A percentile compares a stretch with the other conserved stretches of the same genome.
Evolutionary conservation across 2,888 invertebrate species (phyloP).

Genomic region (Syrista parreyssii): DNA sequence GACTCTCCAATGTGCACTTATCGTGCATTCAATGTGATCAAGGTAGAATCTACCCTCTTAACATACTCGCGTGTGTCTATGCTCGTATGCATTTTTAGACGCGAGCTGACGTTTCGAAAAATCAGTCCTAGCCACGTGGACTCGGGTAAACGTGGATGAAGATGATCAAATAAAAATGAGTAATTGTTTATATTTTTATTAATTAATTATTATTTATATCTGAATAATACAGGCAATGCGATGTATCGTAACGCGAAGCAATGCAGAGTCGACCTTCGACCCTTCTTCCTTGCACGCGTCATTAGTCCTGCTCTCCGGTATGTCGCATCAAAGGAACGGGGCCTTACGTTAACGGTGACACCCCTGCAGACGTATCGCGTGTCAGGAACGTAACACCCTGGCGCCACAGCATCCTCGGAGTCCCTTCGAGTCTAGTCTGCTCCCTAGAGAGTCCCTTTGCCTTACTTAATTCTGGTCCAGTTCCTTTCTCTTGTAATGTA

Average conservation of each 20-base stretch:
- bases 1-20: slow-evolving; percentile 8
- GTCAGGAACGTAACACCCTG: slow-evolving; percentile 56
- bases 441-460: slow-evolving; percentile 31
- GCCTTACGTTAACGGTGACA: slow-evolving; percentile 39
- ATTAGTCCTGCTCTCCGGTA: slow-evolving; percentile 35
- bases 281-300: slow-evolving; percentile 44
- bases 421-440: slow-evolving; percentile 29
- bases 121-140: not conserved
- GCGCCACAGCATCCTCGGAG: slow-evolving; percentile 59
- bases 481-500: slow-evolving; percentile 28
- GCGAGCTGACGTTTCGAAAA: not conserved
- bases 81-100: not conserved
- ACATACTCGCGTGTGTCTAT: not conserved
- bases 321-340: not conserved
- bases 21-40: not conserved
- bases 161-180: not conserved
- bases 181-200: not conserved
- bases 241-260: slow-evolving; percentile 26
- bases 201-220: not conserved
- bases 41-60: not conserved
- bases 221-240: not conserved
- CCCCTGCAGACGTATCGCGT: slow-evolving; percentile 60
- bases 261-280: slow-evolving; percentile 52
- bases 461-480: slow-evolving; percentile 29
- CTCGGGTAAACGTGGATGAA: no score